Percentiles rank a stretch among this genome's conserved stretches.
Evolutionary conservation across 2,113 vertebrate genomes (phyloP).

Genomic region (Melanerpes aurifrons): DNA sequence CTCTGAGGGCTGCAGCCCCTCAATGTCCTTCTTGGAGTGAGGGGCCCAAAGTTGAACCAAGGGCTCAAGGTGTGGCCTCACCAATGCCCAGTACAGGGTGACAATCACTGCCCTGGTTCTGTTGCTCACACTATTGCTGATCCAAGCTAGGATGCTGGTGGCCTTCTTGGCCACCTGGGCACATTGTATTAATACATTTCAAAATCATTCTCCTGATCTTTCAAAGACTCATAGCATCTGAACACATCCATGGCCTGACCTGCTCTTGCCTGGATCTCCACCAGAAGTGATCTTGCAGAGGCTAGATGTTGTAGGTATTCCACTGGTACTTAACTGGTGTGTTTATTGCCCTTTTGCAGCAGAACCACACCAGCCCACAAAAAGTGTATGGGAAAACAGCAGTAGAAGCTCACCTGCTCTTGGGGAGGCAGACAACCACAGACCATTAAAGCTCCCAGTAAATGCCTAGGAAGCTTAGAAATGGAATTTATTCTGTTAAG

Average conservation of each 20-base stretch:
- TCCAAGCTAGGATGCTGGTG: not conserved
- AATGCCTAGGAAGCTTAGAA: not conserved
- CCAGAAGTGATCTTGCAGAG: not conserved
- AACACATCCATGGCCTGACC: not conserved
- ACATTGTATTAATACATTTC: not conserved
- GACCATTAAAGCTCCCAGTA: too few species aligned
- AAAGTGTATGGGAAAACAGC: accelerated
- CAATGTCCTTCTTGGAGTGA: too few species aligned
- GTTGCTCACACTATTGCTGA: not conserved
- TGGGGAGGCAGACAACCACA: accelerated
- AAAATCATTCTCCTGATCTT: not conserved
- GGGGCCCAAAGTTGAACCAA: too few species aligned
- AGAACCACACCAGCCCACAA: not conserved
- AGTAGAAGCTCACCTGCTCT: not conserved
- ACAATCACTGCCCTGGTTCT: too few species aligned
- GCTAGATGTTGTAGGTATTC: accelerated
- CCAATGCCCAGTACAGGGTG: too few species aligned
- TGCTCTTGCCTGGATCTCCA: too few species aligned
- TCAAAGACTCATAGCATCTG: not conserved
- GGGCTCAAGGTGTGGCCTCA: too few species aligned
- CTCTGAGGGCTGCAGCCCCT: too few species aligned
- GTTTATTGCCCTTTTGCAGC: not conserved
- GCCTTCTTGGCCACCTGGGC: not conserved
- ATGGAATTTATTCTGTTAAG: not conserved
- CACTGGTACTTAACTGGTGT: not conserved